Evolutionary conservation across 2,888 invertebrate genomes (phyloP), one percentile per base, ranked within the genome.

Genomic region (Hypena proboscidalis): DNA sequence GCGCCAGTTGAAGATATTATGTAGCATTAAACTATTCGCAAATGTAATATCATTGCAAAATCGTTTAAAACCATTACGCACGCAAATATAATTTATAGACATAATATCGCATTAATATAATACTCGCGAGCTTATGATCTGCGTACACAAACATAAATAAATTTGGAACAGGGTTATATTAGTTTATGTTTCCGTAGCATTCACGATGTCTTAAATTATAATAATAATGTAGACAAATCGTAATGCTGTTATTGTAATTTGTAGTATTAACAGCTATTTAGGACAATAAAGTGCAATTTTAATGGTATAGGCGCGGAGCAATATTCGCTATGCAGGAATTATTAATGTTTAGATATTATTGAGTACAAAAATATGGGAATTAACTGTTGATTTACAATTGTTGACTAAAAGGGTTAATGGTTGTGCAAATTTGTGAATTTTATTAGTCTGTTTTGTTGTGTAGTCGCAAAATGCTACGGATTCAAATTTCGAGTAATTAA

Each of bases 261-360:
- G 11, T 14, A 6, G 13, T 27, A 13, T 14, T 14, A 27, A 27
- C 11, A 27, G 2, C n/a, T n/a, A n/a, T 27, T 27, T 27, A 14
- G n/a, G 5, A 15, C 8, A 2, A 17, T 29, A 29, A 29, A 15
- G 15, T 15, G 3, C 9, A 7, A 8, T 15, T 15, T 20, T 4
- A 4, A 30, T 10, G 3, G 10, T 5, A 25, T 25, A 13, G 4
- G 29, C 22, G 19, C 8, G 8, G 0, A 31, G 11, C 15, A 8
- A 39, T 26, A 13, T 1, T n/a, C 32, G 33, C 33, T 15, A n/a
- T 26, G 32, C 19, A 23, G 17, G 1, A 35, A 26, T 5, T 4
- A n/a, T 23, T 7, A 17, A 11, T 2, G 1, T 11, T 25, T 26
- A n/a, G 14, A 11, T 8, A 26, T n/a, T n/a, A n/a, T n/a, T n/a